Evolutionary conservation across 2,888 invertebrate species (phyloP).

Genomic region (Rhopalosiphum nymphaeae): DNA sequence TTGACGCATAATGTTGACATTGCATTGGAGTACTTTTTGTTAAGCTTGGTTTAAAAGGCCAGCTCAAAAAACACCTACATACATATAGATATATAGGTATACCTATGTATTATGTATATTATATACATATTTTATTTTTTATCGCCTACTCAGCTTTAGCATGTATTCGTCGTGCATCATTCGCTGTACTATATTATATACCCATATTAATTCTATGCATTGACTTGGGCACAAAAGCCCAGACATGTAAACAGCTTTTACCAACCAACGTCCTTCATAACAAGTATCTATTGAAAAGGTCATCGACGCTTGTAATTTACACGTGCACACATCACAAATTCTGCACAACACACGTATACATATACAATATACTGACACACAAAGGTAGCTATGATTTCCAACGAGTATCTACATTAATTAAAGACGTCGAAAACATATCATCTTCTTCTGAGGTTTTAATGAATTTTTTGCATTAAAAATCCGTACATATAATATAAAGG

Average conservation of each 20-base stretch:
- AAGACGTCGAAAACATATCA: constrained; percentile 12
- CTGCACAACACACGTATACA: background rate
- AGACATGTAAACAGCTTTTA: constrained; percentile 45
- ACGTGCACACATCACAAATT: background rate
- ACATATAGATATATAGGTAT: background rate
- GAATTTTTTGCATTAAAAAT: background rate
- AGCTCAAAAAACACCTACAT: background rate
- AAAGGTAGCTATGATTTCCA: background rate
- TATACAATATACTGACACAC: background rate
- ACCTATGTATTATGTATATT: background rate
- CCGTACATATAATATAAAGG: background rate
- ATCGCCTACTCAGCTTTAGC: constrained; percentile 29
- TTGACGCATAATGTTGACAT: constrained; percentile 37
- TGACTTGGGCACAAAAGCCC: constrained; percentile 42
- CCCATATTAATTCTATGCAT: constrained; percentile 9
- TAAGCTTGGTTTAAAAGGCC: constrained; percentile 39
- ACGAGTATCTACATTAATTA: constrained; percentile 11
- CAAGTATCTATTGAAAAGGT: constrained; percentile 41
- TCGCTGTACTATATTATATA: background rate
- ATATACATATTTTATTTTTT: constrained; percentile 25
- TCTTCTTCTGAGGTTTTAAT: background rate
- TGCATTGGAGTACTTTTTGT: constrained; percentile 6
- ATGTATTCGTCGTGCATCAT: background rate
- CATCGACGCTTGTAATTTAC: constrained; percentile 40
- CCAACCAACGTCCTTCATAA: background rate